A percentile compares a stretch with the other conserved stretches of the same genome.
phyloP scores from a whole-genome alignment of 2,888 invertebrate genomes.

The Acronicta alni region DNA sequence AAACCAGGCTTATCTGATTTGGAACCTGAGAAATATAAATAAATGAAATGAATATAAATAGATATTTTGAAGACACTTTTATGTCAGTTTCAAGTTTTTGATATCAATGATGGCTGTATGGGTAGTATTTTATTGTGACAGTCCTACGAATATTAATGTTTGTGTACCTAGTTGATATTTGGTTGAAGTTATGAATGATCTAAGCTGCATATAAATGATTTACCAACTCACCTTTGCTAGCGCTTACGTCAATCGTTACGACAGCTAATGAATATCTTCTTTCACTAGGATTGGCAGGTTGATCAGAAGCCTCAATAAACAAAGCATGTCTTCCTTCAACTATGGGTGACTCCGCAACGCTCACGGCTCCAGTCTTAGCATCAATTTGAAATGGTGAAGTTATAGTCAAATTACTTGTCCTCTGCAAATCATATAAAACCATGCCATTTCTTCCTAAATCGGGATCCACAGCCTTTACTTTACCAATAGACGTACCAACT shows the following conservation, averaged over 20 bases:
- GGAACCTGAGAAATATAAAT: slow-evolving; percentile 77
- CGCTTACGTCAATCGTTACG: slow-evolving; percentile 93
- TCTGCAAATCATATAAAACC: slow-evolving; percentile 93
- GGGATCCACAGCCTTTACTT: slow-evolving; percentile 94
- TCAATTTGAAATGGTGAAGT: slow-evolving; percentile 93
- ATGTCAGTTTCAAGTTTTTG: too few species aligned
- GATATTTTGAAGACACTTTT: too few species aligned
- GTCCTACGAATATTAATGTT: too few species aligned
- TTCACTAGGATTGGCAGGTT: slow-evolving; percentile 95
- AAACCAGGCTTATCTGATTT: slow-evolving; percentile 92
- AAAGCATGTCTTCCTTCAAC: slow-evolving; percentile 93
- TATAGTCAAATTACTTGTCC: slow-evolving; percentile 90
- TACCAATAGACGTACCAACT: slow-evolving; percentile 93
- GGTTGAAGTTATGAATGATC: too few species aligned
- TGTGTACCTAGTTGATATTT: too few species aligned
- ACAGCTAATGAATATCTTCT: slow-evolving; percentile 94
- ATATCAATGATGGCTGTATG: too few species aligned
- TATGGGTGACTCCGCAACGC: slow-evolving; percentile 91
- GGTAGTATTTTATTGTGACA: too few species aligned
- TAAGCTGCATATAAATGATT: too few species aligned
- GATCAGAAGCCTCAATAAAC: slow-evolving; percentile 95
- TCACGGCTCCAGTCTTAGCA: slow-evolving; percentile 91
- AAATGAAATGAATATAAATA: too few species aligned
- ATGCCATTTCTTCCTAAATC: slow-evolving; percentile 93
- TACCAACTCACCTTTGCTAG: slow-evolving; percentile 78